Evolutionary conservation across 2,888 invertebrate genomes (phyloP).

Genomic region (Phortica okadai): DNA sequence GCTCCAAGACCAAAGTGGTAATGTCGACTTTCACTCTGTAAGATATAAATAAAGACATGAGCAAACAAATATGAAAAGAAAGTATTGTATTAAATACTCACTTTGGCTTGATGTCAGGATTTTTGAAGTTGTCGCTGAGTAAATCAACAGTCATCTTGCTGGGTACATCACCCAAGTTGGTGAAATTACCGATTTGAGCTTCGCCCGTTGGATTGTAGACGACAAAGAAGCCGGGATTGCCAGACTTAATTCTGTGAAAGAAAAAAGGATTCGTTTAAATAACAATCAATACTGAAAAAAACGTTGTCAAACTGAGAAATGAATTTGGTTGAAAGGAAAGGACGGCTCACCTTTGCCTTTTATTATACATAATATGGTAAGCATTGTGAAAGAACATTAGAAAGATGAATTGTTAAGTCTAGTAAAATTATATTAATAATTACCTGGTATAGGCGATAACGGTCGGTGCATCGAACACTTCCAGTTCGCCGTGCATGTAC

Average conservation of each 20-base stretch:
- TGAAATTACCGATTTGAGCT: conserved; percentile 79
- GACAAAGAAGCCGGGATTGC: conserved; percentile 86
- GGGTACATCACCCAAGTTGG: conserved; percentile 77
- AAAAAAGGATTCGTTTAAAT: background rate
- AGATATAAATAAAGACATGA: background rate
- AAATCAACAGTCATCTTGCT: conserved; percentile 80
- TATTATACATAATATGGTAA: conserved; percentile 34
- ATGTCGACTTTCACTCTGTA: conserved; percentile 80
- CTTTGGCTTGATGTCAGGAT: conserved; percentile 58
- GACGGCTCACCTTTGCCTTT: conserved; percentile 63
- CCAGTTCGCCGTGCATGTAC: conserved; percentile 81
- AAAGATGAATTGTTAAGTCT: background rate
- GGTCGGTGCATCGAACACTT: conserved; percentile 75
- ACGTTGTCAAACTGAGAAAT: conserved; percentile 6
- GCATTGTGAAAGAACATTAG: conserved; percentile 34
- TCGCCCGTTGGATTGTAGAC: conserved; percentile 81
- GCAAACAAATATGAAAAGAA: background rate
- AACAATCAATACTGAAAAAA: conserved; percentile 29
- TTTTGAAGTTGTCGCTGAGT: conserved; percentile 78
- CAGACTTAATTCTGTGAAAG: conserved; percentile 81
- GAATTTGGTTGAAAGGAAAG: background rate
- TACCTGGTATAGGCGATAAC: conserved; percentile 85
- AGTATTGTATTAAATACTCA: conserved; percentile 47
- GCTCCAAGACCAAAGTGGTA: conserved; percentile 79
- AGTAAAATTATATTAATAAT: conserved; percentile 42